These are phyloP conservation scores for Ageneiosus marmoratus DNA, from an alignment of 2,113 vertebrate species.

Conservation along the genomic window DNA sequence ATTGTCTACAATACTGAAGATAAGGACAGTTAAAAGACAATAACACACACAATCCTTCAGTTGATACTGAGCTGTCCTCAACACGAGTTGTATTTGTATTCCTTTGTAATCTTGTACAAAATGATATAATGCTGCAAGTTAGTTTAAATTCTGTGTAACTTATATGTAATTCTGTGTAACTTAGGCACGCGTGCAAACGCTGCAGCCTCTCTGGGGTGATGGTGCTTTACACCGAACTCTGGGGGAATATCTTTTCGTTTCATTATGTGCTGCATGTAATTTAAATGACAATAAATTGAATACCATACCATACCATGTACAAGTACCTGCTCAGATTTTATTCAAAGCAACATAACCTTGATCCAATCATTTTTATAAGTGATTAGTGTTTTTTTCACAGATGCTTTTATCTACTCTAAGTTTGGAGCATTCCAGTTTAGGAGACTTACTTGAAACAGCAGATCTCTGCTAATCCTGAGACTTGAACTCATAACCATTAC, in stretches of 20 bases:
- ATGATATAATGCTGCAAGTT: background rate
- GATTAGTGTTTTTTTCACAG: background rate
- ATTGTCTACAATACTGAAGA: slow-evolving; percentile 14
- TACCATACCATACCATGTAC: background rate
- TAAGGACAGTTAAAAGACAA: background rate
- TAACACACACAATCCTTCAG: background rate
- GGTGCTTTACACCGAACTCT: too few relatives aligned
- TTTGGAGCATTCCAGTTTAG: background rate
- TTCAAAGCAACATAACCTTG: background rate
- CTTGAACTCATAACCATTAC: background rate
- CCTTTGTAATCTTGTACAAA: background rate
- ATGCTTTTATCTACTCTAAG: background rate
- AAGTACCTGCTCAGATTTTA: background rate
- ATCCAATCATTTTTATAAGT: background rate
- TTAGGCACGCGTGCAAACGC: too few relatives aligned
- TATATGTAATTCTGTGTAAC: too few relatives aligned
- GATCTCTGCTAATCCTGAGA: background rate
- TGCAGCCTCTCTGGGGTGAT: too few relatives aligned
- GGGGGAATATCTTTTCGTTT: too few relatives aligned
- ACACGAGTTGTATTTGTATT: background rate
- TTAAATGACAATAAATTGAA: too few relatives aligned
- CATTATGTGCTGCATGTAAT: too few relatives aligned
- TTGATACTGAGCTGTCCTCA: background rate
- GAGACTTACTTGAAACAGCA: background rate
- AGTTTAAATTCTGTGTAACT: background rate